phyloP scores from a whole-genome alignment of 2,113 vertebrate species.

The Equus quagga region DNA sequence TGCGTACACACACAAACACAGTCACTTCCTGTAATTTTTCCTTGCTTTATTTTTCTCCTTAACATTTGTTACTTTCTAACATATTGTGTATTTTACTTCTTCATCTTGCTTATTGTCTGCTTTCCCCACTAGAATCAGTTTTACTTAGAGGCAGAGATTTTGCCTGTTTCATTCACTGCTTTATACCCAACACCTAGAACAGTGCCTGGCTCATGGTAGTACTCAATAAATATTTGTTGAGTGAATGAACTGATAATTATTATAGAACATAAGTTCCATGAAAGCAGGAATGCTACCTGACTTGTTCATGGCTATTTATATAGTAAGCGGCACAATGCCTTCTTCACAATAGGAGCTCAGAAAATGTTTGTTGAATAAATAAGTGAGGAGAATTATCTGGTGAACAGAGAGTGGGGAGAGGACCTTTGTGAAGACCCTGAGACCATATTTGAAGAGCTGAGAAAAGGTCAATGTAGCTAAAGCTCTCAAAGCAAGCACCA shows the following conservation, averaged over 20 bases:
- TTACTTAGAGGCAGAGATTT: background rate
- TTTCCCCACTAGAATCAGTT: background rate
- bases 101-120: background rate
- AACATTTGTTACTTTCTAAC: slow-evolving; percentile 21
- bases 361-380: slow-evolving; percentile 10
- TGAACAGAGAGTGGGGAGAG: background rate
- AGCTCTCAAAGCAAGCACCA: background rate
- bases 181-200: background rate
- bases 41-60: background rate
- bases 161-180: background rate
- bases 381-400: slow-evolving; percentile 19
- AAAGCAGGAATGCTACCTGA: background rate
- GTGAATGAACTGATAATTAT: background rate
- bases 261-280: background rate
- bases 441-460: background rate
- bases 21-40: background rate
- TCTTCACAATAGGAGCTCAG: background rate
- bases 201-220: background rate
- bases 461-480: background rate
- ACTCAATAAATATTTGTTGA: background rate
- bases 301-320: background rate
- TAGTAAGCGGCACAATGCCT: background rate
- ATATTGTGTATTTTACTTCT: background rate
- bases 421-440: background rate
- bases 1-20: no score